Evolutionary conservation across 2,113 vertebrate genomes (phyloP).

Genomic region (Hiodon tergisus): DNA sequence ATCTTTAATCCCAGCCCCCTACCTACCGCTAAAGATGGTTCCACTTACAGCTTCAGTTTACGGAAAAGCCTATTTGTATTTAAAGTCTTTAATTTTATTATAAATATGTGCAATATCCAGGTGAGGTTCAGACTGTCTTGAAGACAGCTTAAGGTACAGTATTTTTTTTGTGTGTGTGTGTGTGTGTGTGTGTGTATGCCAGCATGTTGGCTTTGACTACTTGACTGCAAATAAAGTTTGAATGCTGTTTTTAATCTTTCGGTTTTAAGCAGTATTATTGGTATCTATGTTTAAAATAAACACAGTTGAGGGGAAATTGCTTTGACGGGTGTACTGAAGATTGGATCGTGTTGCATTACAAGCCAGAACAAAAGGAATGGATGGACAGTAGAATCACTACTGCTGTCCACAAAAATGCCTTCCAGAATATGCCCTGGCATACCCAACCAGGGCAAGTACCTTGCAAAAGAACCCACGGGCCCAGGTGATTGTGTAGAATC

Average conservation of each 20-base stretch:
- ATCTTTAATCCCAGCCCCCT: no score
- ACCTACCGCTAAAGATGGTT: neutral
- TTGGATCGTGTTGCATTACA: neutral
- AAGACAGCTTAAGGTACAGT: constrained; percentile 23
- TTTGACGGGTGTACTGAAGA: neutral
- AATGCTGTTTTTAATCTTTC: constrained; percentile 16
- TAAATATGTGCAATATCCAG: constrained; percentile 53
- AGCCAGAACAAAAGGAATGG: neutral
- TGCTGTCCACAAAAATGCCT: neutral
- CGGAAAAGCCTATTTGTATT: neutral
- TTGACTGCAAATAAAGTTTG: constrained; percentile 47
- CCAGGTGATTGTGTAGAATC: no score
- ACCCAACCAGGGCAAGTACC: no score
- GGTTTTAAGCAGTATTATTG: neutral
- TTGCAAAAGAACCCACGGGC: no score
- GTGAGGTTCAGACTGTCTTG: constrained; percentile 31
- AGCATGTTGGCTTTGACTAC: constrained; percentile 34
- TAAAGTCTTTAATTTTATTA: neutral
- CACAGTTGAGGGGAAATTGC: neutral
- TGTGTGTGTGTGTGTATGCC: neutral
- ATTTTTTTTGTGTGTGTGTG: constrained; percentile 35
- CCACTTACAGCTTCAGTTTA: neutral
- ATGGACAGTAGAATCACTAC: neutral
- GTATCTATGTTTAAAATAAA: neutral
- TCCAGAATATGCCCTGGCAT: no score